These are phyloP conservation scores for Eucera pruinosa DNA, from an alignment of 2,888 invertebrate genomes.

Conservation along the genomic window DNA sequence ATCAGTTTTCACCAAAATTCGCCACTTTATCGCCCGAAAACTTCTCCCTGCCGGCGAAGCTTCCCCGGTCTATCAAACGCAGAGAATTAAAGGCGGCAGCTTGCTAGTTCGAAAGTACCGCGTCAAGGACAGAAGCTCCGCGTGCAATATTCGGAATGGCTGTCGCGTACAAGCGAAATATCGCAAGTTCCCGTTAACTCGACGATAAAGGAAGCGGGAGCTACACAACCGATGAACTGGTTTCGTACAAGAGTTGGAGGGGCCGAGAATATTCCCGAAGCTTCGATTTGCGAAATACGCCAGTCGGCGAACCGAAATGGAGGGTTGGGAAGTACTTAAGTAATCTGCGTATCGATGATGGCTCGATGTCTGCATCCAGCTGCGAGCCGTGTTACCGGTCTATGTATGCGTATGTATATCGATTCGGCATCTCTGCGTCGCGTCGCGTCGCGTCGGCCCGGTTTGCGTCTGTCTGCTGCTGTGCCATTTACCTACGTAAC, in stretches of 20 bases:
- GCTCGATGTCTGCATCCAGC: slow-evolving; percentile 53
- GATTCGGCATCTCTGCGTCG: slow-evolving; percentile 54
- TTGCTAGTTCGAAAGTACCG: background rate
- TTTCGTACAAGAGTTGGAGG: background rate
- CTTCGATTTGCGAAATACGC: slow-evolving; percentile 45
- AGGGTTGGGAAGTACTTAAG: slow-evolving; percentile 31
- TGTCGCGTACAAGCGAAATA: slow-evolving; percentile 27
- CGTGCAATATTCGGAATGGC: slow-evolving; percentile 36
- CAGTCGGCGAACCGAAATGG: background rate
- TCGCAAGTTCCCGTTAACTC: slow-evolving; percentile 5
- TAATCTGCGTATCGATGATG: slow-evolving; percentile 60
- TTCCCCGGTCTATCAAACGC: no score
- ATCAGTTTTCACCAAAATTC: no score
- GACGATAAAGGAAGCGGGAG: slow-evolving; percentile 24
- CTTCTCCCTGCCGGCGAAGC: no score
- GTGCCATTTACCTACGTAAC: slow-evolving; percentile 58
- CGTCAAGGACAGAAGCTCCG: background rate
- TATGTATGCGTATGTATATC: slow-evolving; percentile 50
- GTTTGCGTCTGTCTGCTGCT: slow-evolving; percentile 51
- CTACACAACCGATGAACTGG: background rate
- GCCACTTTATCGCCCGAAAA: no score
- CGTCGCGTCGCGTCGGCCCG: slow-evolving; percentile 17
- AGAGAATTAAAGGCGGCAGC: no score
- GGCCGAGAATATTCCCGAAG: background rate
- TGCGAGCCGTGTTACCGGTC: no score